Evolutionary conservation across 2,797 vertebrate genomes (phyloP).

Genomic region (Gastrophryne carolinensis): DNA sequence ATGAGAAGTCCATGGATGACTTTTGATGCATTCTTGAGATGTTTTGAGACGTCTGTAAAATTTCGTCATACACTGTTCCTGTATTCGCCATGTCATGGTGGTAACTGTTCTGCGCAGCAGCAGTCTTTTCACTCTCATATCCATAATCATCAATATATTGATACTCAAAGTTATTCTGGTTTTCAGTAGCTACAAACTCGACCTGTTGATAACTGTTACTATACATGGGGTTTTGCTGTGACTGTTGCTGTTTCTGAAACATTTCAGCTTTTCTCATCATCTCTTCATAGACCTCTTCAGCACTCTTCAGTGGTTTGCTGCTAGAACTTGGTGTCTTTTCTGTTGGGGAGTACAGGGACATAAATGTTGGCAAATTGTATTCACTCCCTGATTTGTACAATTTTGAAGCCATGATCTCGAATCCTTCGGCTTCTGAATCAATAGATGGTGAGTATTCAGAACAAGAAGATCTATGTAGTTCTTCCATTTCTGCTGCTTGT

Average conservation of each 20-base stretch:
- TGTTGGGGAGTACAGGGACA: slow-evolving; percentile 94
- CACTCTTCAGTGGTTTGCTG: slow-evolving; percentile 93
- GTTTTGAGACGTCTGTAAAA: slow-evolving; percentile 79
- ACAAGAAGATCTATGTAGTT: slow-evolving; percentile 96
- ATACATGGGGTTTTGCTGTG: slow-evolving; percentile 67
- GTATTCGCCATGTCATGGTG: slow-evolving; percentile 71
- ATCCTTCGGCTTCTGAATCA: slow-evolving; percentile 94
- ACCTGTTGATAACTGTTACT: slow-evolving; percentile 67
- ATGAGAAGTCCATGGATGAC: slow-evolving; percentile 66
- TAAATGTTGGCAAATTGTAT: slow-evolving; percentile 96
- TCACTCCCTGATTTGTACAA: slow-evolving; percentile 95
- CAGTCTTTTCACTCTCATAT: slow-evolving; percentile 60
- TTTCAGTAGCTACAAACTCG: slow-evolving; percentile 64
- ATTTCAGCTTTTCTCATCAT: slow-evolving; percentile 98
- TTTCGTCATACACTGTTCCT: slow-evolving; percentile 88
- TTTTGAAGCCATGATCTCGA: slow-evolving; percentile 84
- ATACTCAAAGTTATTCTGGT: slow-evolving; percentile 74
- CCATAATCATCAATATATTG: slow-evolving; percentile 79
- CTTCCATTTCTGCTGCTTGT: slow-evolving; percentile 98
- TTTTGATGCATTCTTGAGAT: slow-evolving; percentile 72
- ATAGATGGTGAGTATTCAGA: slow-evolving; percentile 96
- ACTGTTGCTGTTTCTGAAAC: slow-evolving; percentile 82
- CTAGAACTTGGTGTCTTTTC: slow-evolving; percentile 80
- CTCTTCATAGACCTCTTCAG: slow-evolving; percentile 97
- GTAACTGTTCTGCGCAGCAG: slow-evolving; percentile 68